phyloP scores from a whole-genome alignment of 2,797 vertebrate species.

The Sebastes umbrosus region DNA sequence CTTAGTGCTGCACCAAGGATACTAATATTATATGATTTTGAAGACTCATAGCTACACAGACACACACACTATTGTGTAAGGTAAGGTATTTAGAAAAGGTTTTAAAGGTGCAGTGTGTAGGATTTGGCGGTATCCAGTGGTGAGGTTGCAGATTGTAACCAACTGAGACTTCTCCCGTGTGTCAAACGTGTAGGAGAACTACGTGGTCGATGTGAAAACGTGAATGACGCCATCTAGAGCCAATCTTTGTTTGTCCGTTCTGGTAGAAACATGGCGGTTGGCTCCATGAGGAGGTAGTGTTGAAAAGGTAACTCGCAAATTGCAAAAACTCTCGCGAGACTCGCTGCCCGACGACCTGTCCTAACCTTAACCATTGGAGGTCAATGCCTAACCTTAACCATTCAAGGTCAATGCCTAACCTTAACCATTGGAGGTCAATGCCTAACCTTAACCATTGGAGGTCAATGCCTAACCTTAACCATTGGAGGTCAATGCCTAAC shows the following conservation, averaged over 20 bases:
- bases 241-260: neutral
- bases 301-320: rapidly evolving
- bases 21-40: neutral
- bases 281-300: neutral
- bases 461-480: no score
- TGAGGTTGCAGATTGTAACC: neutral
- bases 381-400: no score
- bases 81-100: neutral
- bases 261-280: neutral
- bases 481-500: no score
- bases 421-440: no score
- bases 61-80: neutral
- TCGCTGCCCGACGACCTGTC: no score
- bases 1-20: neutral
- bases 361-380: no score
- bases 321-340: no score
- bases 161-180: neutral
- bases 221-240: neutral
- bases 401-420: no score
- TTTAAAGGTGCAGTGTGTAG: neutral
- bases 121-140: neutral
- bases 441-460: rapidly evolving
- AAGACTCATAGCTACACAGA: neutral
- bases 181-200: neutral
- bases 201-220: no score